phyloP scores from a whole-genome alignment of 2,113 vertebrate species.

The Pseudopodoces humilis region DNA sequence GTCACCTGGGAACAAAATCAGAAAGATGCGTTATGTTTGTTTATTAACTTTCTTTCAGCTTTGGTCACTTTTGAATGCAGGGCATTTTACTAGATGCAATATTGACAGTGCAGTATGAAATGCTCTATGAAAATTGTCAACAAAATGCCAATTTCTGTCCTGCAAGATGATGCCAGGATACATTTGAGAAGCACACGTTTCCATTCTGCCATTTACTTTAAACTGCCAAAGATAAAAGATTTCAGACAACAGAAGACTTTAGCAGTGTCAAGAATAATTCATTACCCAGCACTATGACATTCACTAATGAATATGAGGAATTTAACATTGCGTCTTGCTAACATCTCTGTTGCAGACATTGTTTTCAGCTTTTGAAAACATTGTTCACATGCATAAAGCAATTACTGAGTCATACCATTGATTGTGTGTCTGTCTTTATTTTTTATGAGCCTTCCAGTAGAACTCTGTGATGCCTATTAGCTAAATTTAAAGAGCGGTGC shows the following conservation, averaged over 20 bases:
- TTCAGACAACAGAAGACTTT: slow-evolving; percentile 53
- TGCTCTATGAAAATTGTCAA: slow-evolving; percentile 62
- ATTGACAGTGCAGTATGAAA: slow-evolving; percentile 56
- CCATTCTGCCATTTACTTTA: slow-evolving; percentile 55
- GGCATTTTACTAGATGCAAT: background rate
- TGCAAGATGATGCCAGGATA: slow-evolving; percentile 33
- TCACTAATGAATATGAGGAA: slow-evolving; percentile 42
- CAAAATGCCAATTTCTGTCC: slow-evolving; percentile 38
- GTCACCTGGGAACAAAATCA: background rate
- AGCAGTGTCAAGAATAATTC: slow-evolving; percentile 33
- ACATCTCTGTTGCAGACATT: slow-evolving; percentile 33
- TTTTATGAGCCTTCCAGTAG: background rate
- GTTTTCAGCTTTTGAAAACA: slow-evolving; percentile 29
- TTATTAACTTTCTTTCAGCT: slow-evolving; percentile 25
- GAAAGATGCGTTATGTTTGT: background rate
- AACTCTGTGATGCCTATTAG: slow-evolving; percentile 19
- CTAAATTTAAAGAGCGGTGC: slow-evolving; percentile 3
- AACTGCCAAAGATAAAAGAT: slow-evolving; percentile 52
- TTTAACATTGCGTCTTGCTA: background rate
- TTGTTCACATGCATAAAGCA: slow-evolving; percentile 15
- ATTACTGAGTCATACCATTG: slow-evolving; percentile 39
- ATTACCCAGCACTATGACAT: slow-evolving; percentile 34
- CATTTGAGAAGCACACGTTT: background rate
- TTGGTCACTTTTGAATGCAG: slow-evolving; percentile 4
- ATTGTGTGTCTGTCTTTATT: slow-evolving; percentile 25